Percentiles rank a stretch among this genome's conserved stretches.
phyloP scores from a whole-genome alignment of 2,888 invertebrate genomes.

The Branchipolynoe longqiensis region DNA sequence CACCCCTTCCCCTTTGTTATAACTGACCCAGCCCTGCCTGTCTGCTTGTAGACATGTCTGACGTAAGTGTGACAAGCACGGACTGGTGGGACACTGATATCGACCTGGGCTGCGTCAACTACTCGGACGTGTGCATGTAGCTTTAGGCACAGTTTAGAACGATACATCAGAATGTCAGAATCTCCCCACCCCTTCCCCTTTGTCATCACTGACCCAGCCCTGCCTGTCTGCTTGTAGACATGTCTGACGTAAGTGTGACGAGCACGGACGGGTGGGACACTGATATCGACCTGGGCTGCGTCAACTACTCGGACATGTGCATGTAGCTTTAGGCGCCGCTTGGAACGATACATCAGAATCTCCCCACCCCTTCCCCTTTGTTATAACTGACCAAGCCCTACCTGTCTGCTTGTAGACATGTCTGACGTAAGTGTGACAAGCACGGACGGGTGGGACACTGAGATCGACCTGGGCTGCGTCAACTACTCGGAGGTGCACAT shows the following conservation, averaged over 20 bases:
- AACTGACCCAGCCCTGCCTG: not conserved
- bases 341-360: too few species aligned
- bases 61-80: not conserved
- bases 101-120: not conserved
- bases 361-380: too few species aligned
- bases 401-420: not conserved
- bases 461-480: not conserved
- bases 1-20: too few species aligned
- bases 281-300: not conserved
- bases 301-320: constrained; percentile 23
- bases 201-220: too few species aligned
- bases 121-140: constrained; percentile 27
- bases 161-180: too few species aligned
- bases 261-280: constrained; percentile 12
- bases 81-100: not conserved
- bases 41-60: not conserved
- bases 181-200: too few species aligned
- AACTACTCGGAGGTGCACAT: constrained; percentile 35
- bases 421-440: not conserved
- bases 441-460: constrained; percentile 6
- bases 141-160: too few species aligned
- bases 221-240: too few species aligned
- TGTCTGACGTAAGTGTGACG: not conserved
- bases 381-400: not conserved
- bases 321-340: too few species aligned